phyloP scores from a whole-genome alignment of 2,888 invertebrate genomes.

The Chloroclysta siterata region DNA sequence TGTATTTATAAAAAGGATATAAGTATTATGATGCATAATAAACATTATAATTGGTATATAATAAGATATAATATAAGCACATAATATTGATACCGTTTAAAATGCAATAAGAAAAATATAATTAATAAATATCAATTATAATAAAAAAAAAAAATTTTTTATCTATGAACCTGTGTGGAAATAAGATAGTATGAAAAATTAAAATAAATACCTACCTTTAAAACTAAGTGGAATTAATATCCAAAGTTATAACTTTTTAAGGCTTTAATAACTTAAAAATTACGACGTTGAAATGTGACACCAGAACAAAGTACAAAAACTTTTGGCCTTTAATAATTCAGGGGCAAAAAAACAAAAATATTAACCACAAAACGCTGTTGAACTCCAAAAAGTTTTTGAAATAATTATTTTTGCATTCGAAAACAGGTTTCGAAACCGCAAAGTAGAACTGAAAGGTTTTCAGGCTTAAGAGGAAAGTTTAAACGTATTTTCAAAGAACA shows the following conservation, averaged over 20 bases:
- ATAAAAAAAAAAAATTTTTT: no score
- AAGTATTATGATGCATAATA: no score
- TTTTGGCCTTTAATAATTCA: conserved; percentile 10
- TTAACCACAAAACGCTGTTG: neutral
- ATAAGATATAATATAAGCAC: no score
- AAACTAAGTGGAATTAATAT: conserved; percentile 11
- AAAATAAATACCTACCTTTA: no score
- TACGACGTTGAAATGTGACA: no score
- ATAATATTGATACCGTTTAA: no score
- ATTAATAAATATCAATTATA: no score
- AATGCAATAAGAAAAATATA: no score
- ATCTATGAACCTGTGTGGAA: no score
- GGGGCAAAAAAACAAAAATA: conserved; percentile 1
- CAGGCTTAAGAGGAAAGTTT: neutral
- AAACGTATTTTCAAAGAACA: neutral
- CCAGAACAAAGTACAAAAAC: conserved; percentile 13
- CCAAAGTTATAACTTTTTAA: conserved; percentile 22
- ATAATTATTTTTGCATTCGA: neutral
- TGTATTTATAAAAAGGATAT: no score
- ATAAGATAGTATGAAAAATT: no score
- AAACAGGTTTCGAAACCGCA: neutral
- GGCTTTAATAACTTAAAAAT: conserved; percentile 14
- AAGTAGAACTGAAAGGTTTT: conserved; percentile 1
- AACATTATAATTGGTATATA: no score
- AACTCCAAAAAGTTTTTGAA: neutral